Conservation (phyloP, 2,888 invertebrate species). For the Cancer borealis region DNA sequence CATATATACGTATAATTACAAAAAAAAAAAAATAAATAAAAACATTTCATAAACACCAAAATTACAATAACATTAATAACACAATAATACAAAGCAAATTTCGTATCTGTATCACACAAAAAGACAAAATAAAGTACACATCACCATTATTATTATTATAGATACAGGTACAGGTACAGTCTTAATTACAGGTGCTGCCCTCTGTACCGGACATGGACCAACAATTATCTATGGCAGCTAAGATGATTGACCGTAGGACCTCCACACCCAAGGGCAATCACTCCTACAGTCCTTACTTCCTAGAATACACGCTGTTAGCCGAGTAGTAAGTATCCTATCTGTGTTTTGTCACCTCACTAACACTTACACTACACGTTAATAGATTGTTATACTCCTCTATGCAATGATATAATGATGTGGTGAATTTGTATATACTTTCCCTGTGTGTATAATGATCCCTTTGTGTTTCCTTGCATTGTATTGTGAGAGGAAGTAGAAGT, state of each 20-base stretch:
- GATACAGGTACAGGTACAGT: neutral
- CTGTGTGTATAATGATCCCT: no score
- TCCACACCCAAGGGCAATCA: slow-evolving; percentile 78
- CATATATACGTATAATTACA: no score
- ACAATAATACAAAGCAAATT: no score
- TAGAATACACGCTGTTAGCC: slow-evolving; percentile 93
- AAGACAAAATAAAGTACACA: neutral
- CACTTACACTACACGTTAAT: neutral
- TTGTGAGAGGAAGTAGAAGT: no score
- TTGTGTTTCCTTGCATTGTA: no score
- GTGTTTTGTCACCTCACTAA: neutral
- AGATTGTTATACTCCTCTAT: neutral
- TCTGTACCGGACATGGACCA: slow-evolving; percentile 81
- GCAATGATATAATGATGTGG: no score
- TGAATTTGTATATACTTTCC: no score
- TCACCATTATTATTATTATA: neutral
- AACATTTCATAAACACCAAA: no score
- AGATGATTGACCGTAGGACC: slow-evolving; percentile 82
- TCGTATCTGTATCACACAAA: no score
- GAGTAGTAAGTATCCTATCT: slow-evolving; percentile 90
- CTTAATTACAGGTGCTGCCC: slow-evolving; percentile 81
- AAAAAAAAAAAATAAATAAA: no score
- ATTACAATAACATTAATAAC: no score
- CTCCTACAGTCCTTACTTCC: slow-evolving; percentile 87
- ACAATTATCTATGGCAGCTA: slow-evolving; percentile 84